These are phyloP conservation scores for Anoplius nigerrimus DNA, from an alignment of 2,888 invertebrate genomes.

Conservation along the genomic window DNA sequence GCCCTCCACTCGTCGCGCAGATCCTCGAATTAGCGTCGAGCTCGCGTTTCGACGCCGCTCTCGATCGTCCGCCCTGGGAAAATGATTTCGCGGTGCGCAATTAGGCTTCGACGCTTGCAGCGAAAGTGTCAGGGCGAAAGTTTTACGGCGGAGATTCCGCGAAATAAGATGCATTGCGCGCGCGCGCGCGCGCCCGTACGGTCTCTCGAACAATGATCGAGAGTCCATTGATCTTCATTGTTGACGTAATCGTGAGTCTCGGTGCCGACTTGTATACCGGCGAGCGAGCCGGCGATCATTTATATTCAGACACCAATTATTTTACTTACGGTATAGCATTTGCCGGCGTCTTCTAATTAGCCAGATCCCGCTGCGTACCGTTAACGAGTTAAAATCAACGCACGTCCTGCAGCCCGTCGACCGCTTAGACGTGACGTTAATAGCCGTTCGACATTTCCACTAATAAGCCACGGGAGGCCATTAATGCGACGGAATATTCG, in stretches of 20 bases:
- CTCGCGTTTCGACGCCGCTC: conserved; percentile 10
- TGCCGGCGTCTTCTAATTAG: conserved; percentile 9
- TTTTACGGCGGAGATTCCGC: too few relatives aligned
- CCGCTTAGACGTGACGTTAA: conserved; percentile 5
- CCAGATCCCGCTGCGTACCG: conserved; percentile 11
- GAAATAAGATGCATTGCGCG: too few relatives aligned
- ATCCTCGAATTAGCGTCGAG: background rate
- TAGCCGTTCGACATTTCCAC: background rate
- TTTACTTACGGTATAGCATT: background rate
- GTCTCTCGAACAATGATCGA: too few relatives aligned
- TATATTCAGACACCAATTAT: conserved; percentile 6
- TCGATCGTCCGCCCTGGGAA: conserved; percentile 4
- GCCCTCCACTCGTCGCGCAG: too few relatives aligned
- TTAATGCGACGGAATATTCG: too few relatives aligned
- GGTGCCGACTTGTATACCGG: background rate
- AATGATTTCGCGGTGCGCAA: too few relatives aligned
- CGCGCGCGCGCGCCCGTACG: too few relatives aligned
- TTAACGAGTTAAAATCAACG: conserved; percentile 9
- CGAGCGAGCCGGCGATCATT: background rate
- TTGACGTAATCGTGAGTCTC: background rate
- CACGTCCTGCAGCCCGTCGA: conserved; percentile 1
- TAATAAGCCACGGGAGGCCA: too few relatives aligned
- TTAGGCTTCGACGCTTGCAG: too few relatives aligned
- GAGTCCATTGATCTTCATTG: conserved; percentile 3
- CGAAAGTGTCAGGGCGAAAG: too few relatives aligned